These are phyloP conservation scores for Exaiptasia diaphana DNA, from an alignment of 64 coral and sea anemone genomes.

Conservation along the genomic window DNA sequence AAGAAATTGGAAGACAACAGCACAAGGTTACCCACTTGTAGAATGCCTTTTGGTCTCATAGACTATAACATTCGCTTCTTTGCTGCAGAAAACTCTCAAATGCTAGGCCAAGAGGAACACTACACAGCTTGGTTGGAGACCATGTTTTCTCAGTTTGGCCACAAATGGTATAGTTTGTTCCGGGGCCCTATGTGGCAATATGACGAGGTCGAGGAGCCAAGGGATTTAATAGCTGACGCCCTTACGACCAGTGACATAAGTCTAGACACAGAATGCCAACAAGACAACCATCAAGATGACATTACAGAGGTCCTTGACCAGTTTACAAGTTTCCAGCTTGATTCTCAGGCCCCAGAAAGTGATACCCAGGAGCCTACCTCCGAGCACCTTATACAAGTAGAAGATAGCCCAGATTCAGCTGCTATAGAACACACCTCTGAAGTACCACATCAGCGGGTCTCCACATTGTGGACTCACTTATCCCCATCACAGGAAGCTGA, in stretches of 20 bases:
- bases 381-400: neutral
- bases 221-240: neutral
- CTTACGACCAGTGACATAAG: neutral
- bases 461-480: neutral
- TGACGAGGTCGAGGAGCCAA: constrained; percentile 37
- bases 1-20: neutral
- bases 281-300: neutral
- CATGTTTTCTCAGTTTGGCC: constrained; percentile 74
- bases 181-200: constrained; percentile 64
- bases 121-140: constrained; percentile 56
- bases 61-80: constrained; percentile 70
- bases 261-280: neutral
- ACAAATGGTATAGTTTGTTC: constrained; percentile 43
- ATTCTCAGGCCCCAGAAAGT: neutral
- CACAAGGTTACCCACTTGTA: constrained; percentile 50
- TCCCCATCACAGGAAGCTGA: neutral
- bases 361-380: neutral
- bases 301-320: neutral
- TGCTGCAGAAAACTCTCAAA: constrained; percentile 20
- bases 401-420: neutral
- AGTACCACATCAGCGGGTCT: neutral
- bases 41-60: constrained; percentile 66
- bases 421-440: neutral
- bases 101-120: constrained; percentile 45
- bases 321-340: neutral